Evolutionary conservation across 2,888 invertebrate species (phyloP).

Genomic region (Dexiosoma caninum): DNA sequence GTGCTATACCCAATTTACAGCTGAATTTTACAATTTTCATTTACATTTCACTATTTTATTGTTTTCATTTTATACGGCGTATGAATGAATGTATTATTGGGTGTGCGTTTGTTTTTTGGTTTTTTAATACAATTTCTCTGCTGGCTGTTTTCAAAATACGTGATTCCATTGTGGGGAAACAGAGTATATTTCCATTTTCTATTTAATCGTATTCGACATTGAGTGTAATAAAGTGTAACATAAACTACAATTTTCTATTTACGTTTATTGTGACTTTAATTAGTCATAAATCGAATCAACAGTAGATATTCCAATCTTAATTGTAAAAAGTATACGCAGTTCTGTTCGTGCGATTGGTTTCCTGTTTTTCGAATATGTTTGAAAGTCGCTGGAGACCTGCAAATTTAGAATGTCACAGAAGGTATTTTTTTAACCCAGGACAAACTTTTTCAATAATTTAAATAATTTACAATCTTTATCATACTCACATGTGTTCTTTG

Average conservation of each 20-base stretch:
- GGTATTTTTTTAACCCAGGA: no score
- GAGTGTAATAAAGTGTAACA: conserved; percentile 1
- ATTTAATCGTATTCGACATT: conserved; percentile 37
- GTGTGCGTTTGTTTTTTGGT: not conserved
- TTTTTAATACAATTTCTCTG: conserved; percentile 4
- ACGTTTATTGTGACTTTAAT: no score
- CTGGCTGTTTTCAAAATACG: conserved; percentile 6
- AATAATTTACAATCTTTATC: not conserved
- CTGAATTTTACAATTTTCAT: conserved; percentile 42
- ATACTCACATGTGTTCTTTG: not conserved
- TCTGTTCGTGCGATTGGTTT: no score
- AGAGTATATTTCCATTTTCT: conserved; percentile 16
- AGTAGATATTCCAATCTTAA: no score
- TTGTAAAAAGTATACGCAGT: no score
- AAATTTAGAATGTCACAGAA: no score
- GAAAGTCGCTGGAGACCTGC: no score
- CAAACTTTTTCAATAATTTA: no score
- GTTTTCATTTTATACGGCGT: conserved; percentile 16
- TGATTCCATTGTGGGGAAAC: conserved; percentile 6
- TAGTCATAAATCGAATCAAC: not conserved
- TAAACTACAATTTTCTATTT: no score
- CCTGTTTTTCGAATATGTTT: no score
- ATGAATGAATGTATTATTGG: no score
- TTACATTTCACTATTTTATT: conserved; percentile 6
- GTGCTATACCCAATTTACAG: conserved; percentile 32